Conservation (phyloP, 1,140 invertebrate genomes). For the Caenorhabditis briggsae region DNA sequence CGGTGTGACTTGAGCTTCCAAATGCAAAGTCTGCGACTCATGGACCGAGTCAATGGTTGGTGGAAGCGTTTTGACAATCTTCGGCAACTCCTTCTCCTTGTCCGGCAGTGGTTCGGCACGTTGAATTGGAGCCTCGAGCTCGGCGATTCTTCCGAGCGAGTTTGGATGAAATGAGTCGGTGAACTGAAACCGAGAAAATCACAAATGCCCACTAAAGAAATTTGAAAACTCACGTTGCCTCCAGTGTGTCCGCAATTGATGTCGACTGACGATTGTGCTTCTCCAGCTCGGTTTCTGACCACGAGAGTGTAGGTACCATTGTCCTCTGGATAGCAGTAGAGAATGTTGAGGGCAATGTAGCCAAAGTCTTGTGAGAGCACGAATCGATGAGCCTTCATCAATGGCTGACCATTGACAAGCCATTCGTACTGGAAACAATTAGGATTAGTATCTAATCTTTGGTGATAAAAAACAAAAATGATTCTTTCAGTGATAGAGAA, state of each 20-base stretch:
- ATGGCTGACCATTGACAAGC: slow-evolving; percentile 75
- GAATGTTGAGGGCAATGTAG: slow-evolving; percentile 92
- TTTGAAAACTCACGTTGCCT: slow-evolving; percentile 61
- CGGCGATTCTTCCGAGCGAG: slow-evolving; percentile 69
- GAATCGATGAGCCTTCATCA: slow-evolving; percentile 75
- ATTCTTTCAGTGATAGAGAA: too few species aligned
- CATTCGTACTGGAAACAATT: slow-evolving; percentile 72
- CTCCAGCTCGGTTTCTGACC: slow-evolving; percentile 79
- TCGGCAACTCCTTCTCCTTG: slow-evolving; percentile 70
- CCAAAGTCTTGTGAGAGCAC: slow-evolving; percentile 87
- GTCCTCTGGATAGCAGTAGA: slow-evolving; percentile 93
- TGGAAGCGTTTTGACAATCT: slow-evolving; percentile 71
- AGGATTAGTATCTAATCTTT: background rate
- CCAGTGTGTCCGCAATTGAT: slow-evolving; percentile 71
- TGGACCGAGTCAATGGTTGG: slow-evolving; percentile 69
- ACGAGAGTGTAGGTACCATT: slow-evolving; percentile 80
- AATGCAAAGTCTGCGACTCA: slow-evolving; percentile 74
- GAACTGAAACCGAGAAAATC: slow-evolving; percentile 55
- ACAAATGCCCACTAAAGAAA: background rate
- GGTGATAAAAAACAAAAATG: too few species aligned
- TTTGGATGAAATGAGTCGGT: slow-evolving; percentile 77
- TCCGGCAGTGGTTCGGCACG: slow-evolving; percentile 71
- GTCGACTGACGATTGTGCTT: slow-evolving; percentile 75
- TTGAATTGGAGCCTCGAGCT: slow-evolving; percentile 74
- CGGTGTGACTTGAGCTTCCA: slow-evolving; percentile 75